A percentile compares a stretch with the other conserved stretches of the same genome.
Conservation (phyloP, 1,140 invertebrate species). For the Scaptomyza montana region DNA sequence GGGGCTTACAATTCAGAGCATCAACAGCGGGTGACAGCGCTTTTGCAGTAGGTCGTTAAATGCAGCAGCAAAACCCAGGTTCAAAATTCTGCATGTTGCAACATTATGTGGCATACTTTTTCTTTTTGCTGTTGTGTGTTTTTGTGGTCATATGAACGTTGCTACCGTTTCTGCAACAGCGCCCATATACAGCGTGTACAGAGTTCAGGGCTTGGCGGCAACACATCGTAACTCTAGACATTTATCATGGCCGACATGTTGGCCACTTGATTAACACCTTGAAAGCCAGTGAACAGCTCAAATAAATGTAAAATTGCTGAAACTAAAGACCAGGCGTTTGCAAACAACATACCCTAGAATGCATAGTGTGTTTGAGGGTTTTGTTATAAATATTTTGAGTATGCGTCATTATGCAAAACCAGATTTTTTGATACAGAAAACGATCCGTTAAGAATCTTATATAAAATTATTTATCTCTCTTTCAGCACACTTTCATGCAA, state of each 20-base stretch:
- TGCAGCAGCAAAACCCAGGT: constrained; percentile 22
- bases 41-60: constrained; percentile 20
- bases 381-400: not conserved
- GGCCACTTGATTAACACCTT: constrained; percentile 75
- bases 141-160: not conserved
- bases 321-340: constrained; percentile 20
- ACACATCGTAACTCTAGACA: constrained; percentile 27
- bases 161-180: constrained; percentile 25
- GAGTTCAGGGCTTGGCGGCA: not conserved
- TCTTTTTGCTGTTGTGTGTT: not conserved
- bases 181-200: not conserved
- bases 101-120: constrained; percentile 61
- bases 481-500: no score
- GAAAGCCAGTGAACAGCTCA: constrained; percentile 28
- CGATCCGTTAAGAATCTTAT: no score
- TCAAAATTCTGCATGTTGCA: constrained; percentile 47
- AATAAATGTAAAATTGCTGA: constrained; percentile 62
- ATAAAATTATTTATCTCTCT: no score
- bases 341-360: constrained; percentile 8
- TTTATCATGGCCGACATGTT: constrained; percentile 68
- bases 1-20: constrained; percentile 21
- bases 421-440: no score
- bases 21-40: constrained; percentile 1
- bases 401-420: not conserved
- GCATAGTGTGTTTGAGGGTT: accelerated